Evolutionary conservation across 2,113 vertebrate genomes (phyloP), one percentile per base, ranked within the genome.

Genomic region (Delphinus delphis): DNA sequence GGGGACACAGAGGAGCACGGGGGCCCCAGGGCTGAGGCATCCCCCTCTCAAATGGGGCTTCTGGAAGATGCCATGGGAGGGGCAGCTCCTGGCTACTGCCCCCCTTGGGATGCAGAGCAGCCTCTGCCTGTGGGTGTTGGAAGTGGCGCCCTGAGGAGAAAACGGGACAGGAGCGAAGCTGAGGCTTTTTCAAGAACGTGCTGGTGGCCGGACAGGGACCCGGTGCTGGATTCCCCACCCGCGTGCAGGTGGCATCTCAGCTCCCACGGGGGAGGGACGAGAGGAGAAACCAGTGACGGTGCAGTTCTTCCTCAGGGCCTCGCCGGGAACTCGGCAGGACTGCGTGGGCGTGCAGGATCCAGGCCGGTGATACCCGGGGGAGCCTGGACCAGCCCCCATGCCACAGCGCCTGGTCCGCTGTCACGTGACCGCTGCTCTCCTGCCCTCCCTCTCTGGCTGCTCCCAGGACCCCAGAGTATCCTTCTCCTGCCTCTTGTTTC

Each of bases 201-300:
- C 25, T 53, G 15, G 33, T 12, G 15, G 44, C 47, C 17, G 11
- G 26, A 28, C 7, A 7, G 47, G 47, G 5, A n/a, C 36, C 23
- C 9, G 26, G 55, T 10, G 6, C 26, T 21, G 18, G 33, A 26
- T 11, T 31, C 31, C 11, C 17, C 20, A 10, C 1, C 8, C 8
- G 2, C 0, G 0, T 4, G 26, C 8, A 6, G 47, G 23, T 33
- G 17, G 6, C 31, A 1, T 15, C 18, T n/a, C 3, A 33, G 13
- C 36, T 7, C 6, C 28, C 28, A 38, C 23, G 31, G n/a, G 8
- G 1, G 26, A 65, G 0, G 9, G 65, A 25, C 2, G 1, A 41
- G 53, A 74, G 36, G 65, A 50, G 82, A 83, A 50, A 33, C 8
- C 6, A 28, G 28, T 10, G 28, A 15, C 0, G 1, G 31, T 26